These are phyloP conservation scores for Indicator maculatus DNA, from an alignment of 2,113 vertebrate genomes.

Conservation along the genomic window DNA sequence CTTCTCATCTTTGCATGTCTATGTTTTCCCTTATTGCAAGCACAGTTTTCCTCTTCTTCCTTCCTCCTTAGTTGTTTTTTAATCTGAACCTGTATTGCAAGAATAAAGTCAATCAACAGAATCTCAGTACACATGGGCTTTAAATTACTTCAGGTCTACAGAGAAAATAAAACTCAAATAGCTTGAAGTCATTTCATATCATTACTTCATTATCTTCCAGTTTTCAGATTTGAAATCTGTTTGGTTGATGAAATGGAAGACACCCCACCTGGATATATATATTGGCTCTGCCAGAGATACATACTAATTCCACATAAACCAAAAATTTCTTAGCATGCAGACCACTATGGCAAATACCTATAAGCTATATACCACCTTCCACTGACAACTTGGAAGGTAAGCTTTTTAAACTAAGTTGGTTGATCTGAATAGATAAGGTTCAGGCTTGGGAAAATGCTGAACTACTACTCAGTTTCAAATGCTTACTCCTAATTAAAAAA, in stretches of 20 bases:
- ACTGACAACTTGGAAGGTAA: not conserved
- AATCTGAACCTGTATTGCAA: conserved; percentile 74
- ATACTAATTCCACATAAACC: not conserved
- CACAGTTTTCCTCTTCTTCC: conserved; percentile 58
- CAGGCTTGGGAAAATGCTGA: not conserved
- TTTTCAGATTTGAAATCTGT: not conserved
- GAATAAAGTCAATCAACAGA: conserved; percentile 4
- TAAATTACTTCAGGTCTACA: not conserved
- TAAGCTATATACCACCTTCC: not conserved
- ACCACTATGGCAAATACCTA: not conserved
- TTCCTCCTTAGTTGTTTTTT: conserved; percentile 59
- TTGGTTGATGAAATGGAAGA: not conserved
- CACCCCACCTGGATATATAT: not conserved
- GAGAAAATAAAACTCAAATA: not conserved
- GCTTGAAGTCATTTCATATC: not conserved
- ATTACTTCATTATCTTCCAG: not conserved
- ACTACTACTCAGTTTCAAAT: not conserved
- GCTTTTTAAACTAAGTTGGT: not conserved
- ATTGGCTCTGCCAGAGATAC: not conserved
- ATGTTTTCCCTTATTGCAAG: conserved; percentile 58
- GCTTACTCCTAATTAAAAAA: not conserved
- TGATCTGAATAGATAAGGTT: not conserved
- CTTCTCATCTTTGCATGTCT: conserved; percentile 45
- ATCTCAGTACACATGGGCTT: not conserved
- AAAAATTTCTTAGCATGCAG: not conserved